Evolutionary conservation across 2,113 vertebrate genomes (phyloP), one percentile per base, ranked within the genome.

Genomic region (Heterotis niloticus): DNA sequence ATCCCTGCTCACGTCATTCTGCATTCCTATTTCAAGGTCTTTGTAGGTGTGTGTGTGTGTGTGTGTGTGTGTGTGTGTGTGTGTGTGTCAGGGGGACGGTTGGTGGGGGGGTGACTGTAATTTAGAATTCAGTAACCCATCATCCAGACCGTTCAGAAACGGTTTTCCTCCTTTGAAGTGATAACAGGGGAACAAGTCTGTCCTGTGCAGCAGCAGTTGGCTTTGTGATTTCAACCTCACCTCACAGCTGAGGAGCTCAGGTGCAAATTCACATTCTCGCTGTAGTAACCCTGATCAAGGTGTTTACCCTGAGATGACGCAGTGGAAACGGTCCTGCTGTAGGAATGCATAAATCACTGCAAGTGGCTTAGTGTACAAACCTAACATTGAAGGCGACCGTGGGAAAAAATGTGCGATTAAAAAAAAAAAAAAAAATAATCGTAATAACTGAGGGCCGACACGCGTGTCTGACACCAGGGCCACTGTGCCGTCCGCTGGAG

Each of bases 401-500:
- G 34, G 34, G n/a, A 44, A 7, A 44, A 44, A 44, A 44, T 44
- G 68, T 70, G 26, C 24, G 44, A 26, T 75, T 75, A 77, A 67
- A 14, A 24, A 44, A 44, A 44, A 4, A 44, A 44, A 44, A 44
- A 44, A 44, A 4, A 44, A 44, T 44, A 44, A 44, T 44, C 34
- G 7, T 7, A 44, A 2, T 44, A 44, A 44, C 7, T 44, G 3
- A 44, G 34, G 34, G 34, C 34, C 7, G 34, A 4, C 3, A 7
- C 2, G 34, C 34, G 2, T 44, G 34, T 44, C 3, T 44, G 7
- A 44, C 34, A 44, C 34, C 34, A 44, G 34, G 14, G 34, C 75
- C 20, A n/a, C 29, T 18, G 17, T 66, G 64, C 83, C 66, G 74
- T 76, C 78, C 60, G 70, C 67, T 62, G n/a, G 64, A 20, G 4